Evolutionary conservation across 35 echinoderm and acorn worm species (phyloP).

Genomic region (Nesometra sesokonis): DNA sequence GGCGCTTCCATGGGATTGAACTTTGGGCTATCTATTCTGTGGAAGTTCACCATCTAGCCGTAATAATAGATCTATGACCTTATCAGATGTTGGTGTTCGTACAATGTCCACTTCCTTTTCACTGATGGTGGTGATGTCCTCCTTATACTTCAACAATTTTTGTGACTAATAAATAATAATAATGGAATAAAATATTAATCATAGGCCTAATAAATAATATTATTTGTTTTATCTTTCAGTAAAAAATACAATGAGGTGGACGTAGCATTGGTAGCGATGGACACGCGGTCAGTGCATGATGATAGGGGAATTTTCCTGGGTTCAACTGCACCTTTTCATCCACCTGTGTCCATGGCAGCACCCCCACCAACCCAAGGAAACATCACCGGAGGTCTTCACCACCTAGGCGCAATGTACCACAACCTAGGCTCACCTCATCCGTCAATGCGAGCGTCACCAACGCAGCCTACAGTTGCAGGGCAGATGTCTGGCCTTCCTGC

Average conservation of each 20-base stretch:
- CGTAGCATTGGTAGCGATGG: background rate
- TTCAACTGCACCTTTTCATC: background rate
- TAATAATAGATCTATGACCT: too few relatives aligned
- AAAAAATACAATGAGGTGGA: background rate
- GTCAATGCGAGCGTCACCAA: background rate
- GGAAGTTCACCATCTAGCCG: too few relatives aligned
- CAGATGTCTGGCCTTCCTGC: background rate
- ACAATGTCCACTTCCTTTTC: too few relatives aligned
- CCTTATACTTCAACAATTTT: too few relatives aligned
- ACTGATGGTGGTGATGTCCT: too few relatives aligned
- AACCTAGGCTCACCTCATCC: background rate
- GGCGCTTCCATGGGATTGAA: too few relatives aligned
- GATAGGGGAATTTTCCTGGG: background rate
- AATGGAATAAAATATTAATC: too few relatives aligned
- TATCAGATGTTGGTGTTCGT: too few relatives aligned
- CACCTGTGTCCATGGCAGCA: background rate
- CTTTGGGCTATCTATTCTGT: too few relatives aligned
- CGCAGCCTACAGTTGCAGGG: background rate
- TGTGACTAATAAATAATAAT: too few relatives aligned
- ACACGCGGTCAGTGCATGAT: background rate
- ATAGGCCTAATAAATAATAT: too few relatives aligned
- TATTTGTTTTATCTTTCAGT: background rate
- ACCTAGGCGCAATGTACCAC: background rate
- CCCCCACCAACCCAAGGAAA: background rate
- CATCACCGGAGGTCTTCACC: background rate